Conservation (phyloP, 2,888 invertebrate species). For the Epistrophe grossulariae region DNA sequence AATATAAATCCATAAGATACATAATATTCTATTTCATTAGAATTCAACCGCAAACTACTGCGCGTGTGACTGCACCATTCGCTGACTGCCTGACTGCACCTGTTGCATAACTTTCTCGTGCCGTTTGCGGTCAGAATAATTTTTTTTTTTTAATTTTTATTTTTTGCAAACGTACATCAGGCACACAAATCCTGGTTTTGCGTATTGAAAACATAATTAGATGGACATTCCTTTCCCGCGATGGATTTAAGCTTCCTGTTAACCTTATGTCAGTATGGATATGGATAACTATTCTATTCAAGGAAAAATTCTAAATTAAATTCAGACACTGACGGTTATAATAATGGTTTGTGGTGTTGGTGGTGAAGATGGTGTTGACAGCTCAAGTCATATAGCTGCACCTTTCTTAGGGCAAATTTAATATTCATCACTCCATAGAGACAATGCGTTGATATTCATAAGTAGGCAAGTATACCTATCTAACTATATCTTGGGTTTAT, state of each 20-base stretch:
- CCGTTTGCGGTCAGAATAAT: constrained; percentile 52
- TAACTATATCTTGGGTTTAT: background rate
- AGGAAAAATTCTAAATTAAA: constrained; percentile 65
- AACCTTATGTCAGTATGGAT: constrained; percentile 26
- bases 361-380: constrained; percentile 32
- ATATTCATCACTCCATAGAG: constrained; percentile 36
- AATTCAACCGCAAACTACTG: constrained; percentile 48
- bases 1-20: constrained; percentile 6
- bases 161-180: constrained; percentile 31
- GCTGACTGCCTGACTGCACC: constrained; percentile 58
- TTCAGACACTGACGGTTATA: constrained; percentile 45
- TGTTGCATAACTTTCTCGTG: constrained; percentile 72
- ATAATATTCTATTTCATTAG: constrained; percentile 61
- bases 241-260: constrained; percentile 69
- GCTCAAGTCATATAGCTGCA: constrained; percentile 44
- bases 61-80: constrained; percentile 33
- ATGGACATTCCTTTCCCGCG: constrained; percentile 65
- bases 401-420: constrained; percentile 46
- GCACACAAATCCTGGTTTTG: constrained; percentile 34
- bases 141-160: background rate
- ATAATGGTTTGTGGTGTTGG: constrained; percentile 16
- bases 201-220: constrained; percentile 71
- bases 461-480: background rate
- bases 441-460: constrained; percentile 40
- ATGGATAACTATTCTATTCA: constrained; percentile 38